Evolutionary conservation across 1,140 invertebrate species (phyloP).

Genomic region (Drosophila burlai): DNA sequence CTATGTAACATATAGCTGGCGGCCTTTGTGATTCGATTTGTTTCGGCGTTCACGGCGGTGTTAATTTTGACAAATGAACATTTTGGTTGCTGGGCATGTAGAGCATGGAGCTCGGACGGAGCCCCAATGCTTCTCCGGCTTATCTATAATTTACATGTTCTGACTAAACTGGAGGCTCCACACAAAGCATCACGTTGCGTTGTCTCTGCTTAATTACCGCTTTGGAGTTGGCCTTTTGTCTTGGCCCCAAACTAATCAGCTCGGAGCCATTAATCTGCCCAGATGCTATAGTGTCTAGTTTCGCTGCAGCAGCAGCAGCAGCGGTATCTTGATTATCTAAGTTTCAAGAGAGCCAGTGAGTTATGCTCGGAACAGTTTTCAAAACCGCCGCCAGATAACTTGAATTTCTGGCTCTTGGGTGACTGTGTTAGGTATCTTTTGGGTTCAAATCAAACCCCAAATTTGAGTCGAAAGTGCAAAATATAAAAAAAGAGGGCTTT

Average conservation of each 20-base stretch:
- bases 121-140: slow-evolving; percentile 2
- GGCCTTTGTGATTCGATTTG: slow-evolving; percentile 46
- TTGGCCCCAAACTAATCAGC: slow-evolving; percentile 82
- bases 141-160: slow-evolving; percentile 76
- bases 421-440: slow-evolving; percentile 61
- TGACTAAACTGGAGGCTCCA: slow-evolving; percentile 58
- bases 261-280: slow-evolving; percentile 78
- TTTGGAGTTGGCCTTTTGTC: slow-evolving; percentile 61
- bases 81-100: slow-evolving; percentile 69
- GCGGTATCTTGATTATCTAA: slow-evolving; percentile 69
- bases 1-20: slow-evolving; percentile 25
- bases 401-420: slow-evolving; percentile 62
- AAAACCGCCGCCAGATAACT: slow-evolving; percentile 60
- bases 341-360: slow-evolving; percentile 28
- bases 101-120: slow-evolving; percentile 32
- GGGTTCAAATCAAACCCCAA: slow-evolving; percentile 13
- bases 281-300: slow-evolving; percentile 47
- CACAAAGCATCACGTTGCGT: slow-evolving; percentile 40
- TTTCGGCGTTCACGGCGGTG: slow-evolving; percentile 49
- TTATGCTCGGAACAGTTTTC: slow-evolving; percentile 25
- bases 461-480: slow-evolving; percentile 51
- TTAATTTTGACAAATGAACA: slow-evolving; percentile 83
- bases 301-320: slow-evolving; percentile 47
- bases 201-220: slow-evolving; percentile 69
- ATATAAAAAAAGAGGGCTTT: slow-evolving; percentile 42